A percentile compares a stretch with the other conserved stretches of the same genome.
Conservation (phyloP, 2,888 invertebrate species). For the Galeopsomyia nigrocyanea region DNA sequence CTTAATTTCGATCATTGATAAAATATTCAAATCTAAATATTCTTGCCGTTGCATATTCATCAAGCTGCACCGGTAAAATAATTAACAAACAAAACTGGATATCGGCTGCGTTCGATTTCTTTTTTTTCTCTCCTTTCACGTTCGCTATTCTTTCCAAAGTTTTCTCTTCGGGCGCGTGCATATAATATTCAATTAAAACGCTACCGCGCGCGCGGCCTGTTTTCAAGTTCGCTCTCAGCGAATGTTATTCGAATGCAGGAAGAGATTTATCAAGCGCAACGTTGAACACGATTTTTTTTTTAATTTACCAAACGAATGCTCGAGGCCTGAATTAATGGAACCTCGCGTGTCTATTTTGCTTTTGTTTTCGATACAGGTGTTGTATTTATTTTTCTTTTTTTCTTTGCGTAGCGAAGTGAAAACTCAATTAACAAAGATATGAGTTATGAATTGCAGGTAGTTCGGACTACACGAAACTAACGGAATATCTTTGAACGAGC, state of each 20-base stretch:
- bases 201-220: neutral
- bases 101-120: neutral
- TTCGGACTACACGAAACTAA: too few relatives aligned
- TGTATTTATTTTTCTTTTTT: conserved; percentile 10
- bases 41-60: conserved; percentile 20
- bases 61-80: conserved; percentile 6
- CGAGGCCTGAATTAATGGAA: conserved; percentile 32
- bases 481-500: too few relatives aligned
- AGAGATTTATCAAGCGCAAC: conserved; percentile 45
- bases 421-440: conserved; percentile 36
- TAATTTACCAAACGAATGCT: conserved; percentile 31
- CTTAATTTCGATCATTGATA: conserved; percentile 25
- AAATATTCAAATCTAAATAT: conserved; percentile 8
- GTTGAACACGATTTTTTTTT: conserved; percentile 41
- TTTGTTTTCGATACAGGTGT: conserved; percentile 9
- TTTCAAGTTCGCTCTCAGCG: neutral
- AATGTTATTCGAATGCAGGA: conserved; percentile 31
- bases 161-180: conserved; percentile 9
- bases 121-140: neutral
- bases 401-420: neutral
- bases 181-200: conserved; percentile 39
- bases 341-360: neutral
- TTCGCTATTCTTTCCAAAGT: conserved; percentile 3
- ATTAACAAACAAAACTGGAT: conserved; percentile 26
- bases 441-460: too few relatives aligned